Evolutionary conservation across 2,113 vertebrate genomes (phyloP).

Genomic region (Sminthopsis crassicaudata): DNA sequence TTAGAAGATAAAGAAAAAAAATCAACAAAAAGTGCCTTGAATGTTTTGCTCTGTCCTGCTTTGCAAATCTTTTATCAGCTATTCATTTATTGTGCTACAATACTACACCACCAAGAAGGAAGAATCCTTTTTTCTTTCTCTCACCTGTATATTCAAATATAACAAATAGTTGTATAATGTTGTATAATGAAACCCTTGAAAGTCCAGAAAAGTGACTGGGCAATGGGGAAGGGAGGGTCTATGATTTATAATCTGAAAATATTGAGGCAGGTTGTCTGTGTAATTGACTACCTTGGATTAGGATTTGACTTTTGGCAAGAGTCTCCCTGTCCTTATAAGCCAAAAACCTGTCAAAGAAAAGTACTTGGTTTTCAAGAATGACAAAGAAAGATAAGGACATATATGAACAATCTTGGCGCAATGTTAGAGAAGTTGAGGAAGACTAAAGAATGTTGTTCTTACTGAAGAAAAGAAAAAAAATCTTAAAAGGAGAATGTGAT

Average conservation of each 20-base stretch:
- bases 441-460: neutral
- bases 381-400: neutral
- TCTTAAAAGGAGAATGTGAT: neutral
- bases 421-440: neutral
- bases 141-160: neutral
- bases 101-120: too few relatives aligned
- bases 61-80: too few relatives aligned
- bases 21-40: too few relatives aligned
- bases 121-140: neutral
- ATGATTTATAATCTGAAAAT: slow-evolving; percentile 21
- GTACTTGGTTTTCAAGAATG: neutral
- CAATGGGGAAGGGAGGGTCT: neutral
- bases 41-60: too few relatives aligned
- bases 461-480: neutral
- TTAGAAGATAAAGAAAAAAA: too few relatives aligned
- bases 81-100: too few relatives aligned
- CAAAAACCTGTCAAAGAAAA: slow-evolving; percentile 42
- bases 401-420: neutral
- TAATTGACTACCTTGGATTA: neutral
- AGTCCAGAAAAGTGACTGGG: neutral
- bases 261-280: neutral
- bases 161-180: neutral
- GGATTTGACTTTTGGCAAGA: slow-evolving; percentile 24
- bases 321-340: neutral
- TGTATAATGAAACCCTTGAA: neutral